Conservation (phyloP, 2,888 invertebrate genomes). For the Epinotia demarniana region DNA sequence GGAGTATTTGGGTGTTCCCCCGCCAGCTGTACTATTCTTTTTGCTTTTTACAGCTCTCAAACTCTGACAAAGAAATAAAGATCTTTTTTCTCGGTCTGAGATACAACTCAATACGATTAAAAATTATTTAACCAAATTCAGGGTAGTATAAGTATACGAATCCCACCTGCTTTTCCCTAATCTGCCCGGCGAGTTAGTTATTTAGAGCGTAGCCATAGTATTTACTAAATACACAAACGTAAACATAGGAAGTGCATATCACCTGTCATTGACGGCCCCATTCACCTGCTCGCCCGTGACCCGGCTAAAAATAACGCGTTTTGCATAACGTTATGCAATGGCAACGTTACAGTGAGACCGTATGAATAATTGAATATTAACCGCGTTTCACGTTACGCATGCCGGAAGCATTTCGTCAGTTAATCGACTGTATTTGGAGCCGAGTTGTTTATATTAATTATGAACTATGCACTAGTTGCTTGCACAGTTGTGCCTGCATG, state of each 20-base stretch:
- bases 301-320: conserved; percentile 12
- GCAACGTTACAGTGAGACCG: conserved; percentile 14
- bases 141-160: neutral
- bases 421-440: conserved; percentile 38
- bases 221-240: conserved; percentile 20
- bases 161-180: neutral
- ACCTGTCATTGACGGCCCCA: conserved; percentile 28
- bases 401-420: conserved; percentile 34
- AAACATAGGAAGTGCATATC: conserved; percentile 31
- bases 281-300: conserved; percentile 27
- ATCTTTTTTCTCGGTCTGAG: too few species aligned
- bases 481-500: too few species aligned
- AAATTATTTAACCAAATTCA: too few species aligned
- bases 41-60: too few species aligned
- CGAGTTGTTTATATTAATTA: conserved; percentile 15
- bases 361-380: conserved; percentile 28
- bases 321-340: conserved; percentile 46
- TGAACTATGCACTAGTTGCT: neutral
- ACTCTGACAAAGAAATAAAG: too few species aligned
- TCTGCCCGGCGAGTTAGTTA: too few species aligned
- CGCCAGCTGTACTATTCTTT: too few species aligned
- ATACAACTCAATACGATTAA: too few species aligned
- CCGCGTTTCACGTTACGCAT: conserved; percentile 33
- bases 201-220: conserved; percentile 1
- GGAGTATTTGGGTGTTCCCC: too few species aligned